Conservation (phyloP, 2,113 vertebrate species). For the Chlorodrepanis virens region DNA sequence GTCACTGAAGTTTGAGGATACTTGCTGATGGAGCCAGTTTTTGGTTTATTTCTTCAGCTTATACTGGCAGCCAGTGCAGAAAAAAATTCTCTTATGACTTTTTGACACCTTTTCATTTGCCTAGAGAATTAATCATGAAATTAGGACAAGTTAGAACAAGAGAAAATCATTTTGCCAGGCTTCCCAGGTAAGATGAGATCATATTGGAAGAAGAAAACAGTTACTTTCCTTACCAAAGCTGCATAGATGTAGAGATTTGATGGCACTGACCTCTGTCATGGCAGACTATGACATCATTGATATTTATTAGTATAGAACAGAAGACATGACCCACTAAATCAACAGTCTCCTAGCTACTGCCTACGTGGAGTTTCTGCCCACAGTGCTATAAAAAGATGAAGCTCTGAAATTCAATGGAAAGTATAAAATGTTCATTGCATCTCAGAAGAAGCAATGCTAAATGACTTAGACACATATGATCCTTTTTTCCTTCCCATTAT, state of each 20-base stretch:
- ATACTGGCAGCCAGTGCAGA: neutral
- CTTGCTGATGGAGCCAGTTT: neutral
- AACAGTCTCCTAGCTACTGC: neutral
- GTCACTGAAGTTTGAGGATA: neutral
- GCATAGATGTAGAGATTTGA: neutral
- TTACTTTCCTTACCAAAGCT: neutral
- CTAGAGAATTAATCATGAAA: neutral
- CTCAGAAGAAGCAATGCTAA: neutral
- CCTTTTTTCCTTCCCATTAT: neutral
- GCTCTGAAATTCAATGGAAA: neutral
- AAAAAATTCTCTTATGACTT: neutral
- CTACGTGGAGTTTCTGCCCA: neutral
- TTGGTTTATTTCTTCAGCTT: neutral
- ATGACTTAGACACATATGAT: neutral
- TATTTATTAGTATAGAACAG: neutral
- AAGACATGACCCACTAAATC: conserved; percentile 6
- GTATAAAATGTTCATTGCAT: neutral
- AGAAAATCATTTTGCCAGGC: neutral
- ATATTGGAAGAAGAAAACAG: neutral
- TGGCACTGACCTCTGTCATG: neutral
- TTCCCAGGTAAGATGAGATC: neutral
- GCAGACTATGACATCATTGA: neutral
- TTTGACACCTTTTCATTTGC: neutral
- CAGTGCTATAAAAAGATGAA: neutral
- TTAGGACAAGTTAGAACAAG: neutral